phyloP scores from a whole-genome alignment of 2,797 vertebrate species.

The Otus scops region DNA sequence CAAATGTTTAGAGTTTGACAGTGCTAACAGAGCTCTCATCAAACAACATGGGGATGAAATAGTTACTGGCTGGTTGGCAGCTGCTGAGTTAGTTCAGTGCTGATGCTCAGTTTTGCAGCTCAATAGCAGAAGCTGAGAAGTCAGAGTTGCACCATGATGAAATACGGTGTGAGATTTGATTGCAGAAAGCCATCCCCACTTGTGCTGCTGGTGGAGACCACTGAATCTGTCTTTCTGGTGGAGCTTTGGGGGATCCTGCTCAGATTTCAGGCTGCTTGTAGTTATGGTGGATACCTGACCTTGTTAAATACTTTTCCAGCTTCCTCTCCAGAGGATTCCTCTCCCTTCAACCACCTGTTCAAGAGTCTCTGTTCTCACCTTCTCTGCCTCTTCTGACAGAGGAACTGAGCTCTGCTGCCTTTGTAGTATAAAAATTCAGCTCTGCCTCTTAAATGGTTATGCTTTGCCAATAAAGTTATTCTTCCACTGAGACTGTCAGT shows the following conservation, averaged over 20 bases:
- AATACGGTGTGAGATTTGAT: rapidly evolving
- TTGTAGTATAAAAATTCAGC: not conserved
- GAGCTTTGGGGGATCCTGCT: not conserved
- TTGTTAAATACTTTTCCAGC: not conserved
- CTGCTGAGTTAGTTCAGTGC: not conserved
- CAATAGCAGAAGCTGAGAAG: not conserved
- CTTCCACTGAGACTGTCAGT: not conserved
- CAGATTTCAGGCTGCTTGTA: not conserved
- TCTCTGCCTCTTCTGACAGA: not conserved
- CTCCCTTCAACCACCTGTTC: not conserved
- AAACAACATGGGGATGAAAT: not conserved
- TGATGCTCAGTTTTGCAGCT: not conserved
- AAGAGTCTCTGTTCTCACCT: not conserved
- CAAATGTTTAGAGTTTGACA: not conserved
- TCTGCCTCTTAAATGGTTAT: not conserved
- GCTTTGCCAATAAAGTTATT: not conserved
- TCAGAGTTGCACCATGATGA: not conserved
- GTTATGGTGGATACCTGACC: not conserved
- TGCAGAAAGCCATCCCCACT: not conserved
- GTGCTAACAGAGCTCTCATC: not conserved
- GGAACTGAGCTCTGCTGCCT: not conserved
- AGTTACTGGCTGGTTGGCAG: not conserved
- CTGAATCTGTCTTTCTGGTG: not conserved
- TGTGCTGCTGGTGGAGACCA: not conserved
- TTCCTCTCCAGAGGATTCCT: not conserved